Evolutionary conservation across 2,113 vertebrate species (phyloP), one percentile per base, ranked within the genome.

Genomic region (Loxodonta africana): DNA sequence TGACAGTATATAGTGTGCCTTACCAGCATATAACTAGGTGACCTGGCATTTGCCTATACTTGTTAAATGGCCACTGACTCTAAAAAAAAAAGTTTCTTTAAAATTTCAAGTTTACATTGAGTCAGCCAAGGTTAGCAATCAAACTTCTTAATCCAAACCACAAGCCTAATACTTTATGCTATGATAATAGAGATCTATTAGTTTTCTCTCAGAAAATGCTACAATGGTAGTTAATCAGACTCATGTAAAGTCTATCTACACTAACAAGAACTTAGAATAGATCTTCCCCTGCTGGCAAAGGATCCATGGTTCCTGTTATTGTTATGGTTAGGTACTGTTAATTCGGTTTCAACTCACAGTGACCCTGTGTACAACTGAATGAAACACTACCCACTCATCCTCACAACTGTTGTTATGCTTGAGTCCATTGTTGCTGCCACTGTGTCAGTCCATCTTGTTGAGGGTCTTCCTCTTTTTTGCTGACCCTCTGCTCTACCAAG

Each of bases 171-270:
- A 74, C n/a, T 44, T 96, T 69, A 83, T 95, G 81, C 6, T 83
- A n/a, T 21, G n/a, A 23, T 60, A 82, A 60, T 94, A 44, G 60
- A 83, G 88, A 51, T 83, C 4, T 17, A 92, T 33, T 95, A n/a
- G 57, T 90, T 94, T 90, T 69, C 37, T 84, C 46, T 90, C 2
- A 53, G n/a, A 17, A 93, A 93, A 76, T 90, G 51, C 76, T 90
- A 71, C 95, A 84, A 57, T 60, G 30, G 26, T 69, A 80, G 57
- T 71, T 94, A 90, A 76, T 90, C 46, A 92, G 14, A 74, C 3
- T 90, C n/a, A 60, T 28, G 2, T 91, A 78, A 93, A 85, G 57
- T 63, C 63, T 48, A 83, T 63, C 63, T 48, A 83, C 80, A 69
- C 26, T 78, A 92, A 86, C 26, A 81, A 73, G 20, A 23, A 44